Percentiles rank a stretch among this genome's conserved stretches.
Evolutionary conservation across 23 tunicate genomes (phyloP).

Genomic region (Aplidium turbinatum): DNA sequence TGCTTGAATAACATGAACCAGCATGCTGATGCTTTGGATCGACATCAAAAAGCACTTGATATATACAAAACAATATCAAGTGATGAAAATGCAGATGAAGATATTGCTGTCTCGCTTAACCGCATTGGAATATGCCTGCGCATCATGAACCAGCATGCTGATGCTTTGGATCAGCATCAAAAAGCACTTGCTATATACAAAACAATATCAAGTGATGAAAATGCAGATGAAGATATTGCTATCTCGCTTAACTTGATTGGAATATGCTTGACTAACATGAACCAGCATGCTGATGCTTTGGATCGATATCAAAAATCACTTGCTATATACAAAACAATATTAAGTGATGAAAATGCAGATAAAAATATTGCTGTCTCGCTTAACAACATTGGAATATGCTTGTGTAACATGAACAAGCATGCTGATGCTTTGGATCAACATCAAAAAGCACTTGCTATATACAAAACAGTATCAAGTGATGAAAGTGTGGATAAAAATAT

Average conservation of each 20-base stretch:
- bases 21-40: background rate
- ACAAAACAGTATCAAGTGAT: background rate
- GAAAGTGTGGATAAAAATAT: background rate
- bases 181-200: no score
- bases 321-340: background rate
- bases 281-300: background rate
- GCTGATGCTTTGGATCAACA: background rate
- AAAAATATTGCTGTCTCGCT: background rate
- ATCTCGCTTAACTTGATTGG: background rate
- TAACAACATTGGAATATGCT: background rate
- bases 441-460: background rate
- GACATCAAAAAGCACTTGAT: background rate
- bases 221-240: background rate
- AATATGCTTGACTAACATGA: background rate
- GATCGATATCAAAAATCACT: background rate
- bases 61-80: background rate
- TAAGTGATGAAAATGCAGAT: background rate
- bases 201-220: no score
- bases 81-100: background rate
- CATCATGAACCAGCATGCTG: no score
- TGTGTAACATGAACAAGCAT: background rate
- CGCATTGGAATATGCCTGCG: no score
- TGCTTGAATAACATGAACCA: background rate
- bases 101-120: background rate
- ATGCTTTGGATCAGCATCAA: no score